Evolutionary conservation across 1,140 invertebrate genomes (phyloP).

Genomic region (Calephelis virginiensis): DNA sequence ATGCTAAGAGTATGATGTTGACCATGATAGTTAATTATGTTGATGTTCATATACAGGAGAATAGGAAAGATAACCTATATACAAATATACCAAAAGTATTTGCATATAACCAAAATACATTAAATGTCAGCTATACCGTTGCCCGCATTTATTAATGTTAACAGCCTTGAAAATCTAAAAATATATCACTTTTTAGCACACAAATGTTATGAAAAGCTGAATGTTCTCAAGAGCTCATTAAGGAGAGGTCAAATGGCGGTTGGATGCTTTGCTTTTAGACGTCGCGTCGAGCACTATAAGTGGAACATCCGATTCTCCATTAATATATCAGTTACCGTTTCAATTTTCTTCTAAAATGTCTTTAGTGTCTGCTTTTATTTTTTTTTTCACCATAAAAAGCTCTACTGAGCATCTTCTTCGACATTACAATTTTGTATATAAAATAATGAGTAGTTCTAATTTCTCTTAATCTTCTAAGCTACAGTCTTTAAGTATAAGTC

Average conservation of each 20-base stretch:
- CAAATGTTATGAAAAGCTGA: slow-evolving; percentile 18
- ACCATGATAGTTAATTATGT: too few relatives aligned
- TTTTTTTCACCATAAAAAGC: too few relatives aligned
- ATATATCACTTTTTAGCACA: slow-evolving; percentile 9
- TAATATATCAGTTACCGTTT: slow-evolving; percentile 17
- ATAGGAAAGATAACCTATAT: too few relatives aligned
- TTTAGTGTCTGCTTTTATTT: background rate
- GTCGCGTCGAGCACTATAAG: slow-evolving; percentile 17
- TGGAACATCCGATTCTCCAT: slow-evolving; percentile 22
- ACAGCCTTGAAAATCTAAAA: slow-evolving; percentile 3
- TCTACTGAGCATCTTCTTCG: too few relatives aligned
- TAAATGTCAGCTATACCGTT: background rate
- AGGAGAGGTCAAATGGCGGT: slow-evolving; percentile 22
- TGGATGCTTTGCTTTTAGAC: slow-evolving; percentile 16
- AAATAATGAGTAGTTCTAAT: too few relatives aligned
- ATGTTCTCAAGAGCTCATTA: slow-evolving; percentile 15
- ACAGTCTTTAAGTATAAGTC: too few relatives aligned
- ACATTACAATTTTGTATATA: too few relatives aligned
- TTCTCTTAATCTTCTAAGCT: too few relatives aligned
- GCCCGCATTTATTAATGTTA: background rate
- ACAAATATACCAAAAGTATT: too few relatives aligned
- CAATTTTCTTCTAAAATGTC: slow-evolving; percentile 7
- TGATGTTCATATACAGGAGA: too few relatives aligned
- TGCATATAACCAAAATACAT: too few relatives aligned
- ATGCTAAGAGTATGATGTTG: too few relatives aligned